These are phyloP conservation scores for Gymnothorax reevesii DNA, from an alignment of 2,797 vertebrate species.

Conservation along the genomic window DNA sequence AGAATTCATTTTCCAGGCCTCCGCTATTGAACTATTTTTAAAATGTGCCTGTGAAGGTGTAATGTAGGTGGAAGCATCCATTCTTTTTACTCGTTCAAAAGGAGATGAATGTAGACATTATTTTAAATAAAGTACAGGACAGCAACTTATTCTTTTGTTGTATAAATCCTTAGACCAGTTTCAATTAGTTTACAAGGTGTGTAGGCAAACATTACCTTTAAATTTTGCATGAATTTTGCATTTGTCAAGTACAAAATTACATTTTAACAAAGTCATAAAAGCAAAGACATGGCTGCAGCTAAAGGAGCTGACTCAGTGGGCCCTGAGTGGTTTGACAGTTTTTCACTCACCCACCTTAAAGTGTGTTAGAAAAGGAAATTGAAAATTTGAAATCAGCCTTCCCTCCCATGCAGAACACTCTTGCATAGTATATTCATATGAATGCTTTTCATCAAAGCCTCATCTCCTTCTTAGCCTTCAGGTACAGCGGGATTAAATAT, in stretches of 20 bases:
- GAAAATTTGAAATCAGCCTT: not conserved
- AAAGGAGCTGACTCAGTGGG: not conserved
- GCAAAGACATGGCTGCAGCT: not conserved
- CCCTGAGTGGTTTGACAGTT: slow-evolving; percentile 1
- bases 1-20: not conserved
- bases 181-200: not conserved
- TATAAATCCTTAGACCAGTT: not conserved
- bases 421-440: not conserved
- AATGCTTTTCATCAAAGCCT: not conserved
- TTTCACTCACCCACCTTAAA: not conserved
- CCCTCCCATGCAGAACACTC: not conserved
- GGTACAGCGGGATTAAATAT: not conserved
- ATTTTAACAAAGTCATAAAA: not conserved
- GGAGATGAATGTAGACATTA: not conserved
- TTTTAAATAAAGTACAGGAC: not conserved
- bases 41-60: not conserved
- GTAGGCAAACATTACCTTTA: not conserved
- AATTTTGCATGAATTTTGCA: not conserved
- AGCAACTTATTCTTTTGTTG: not conserved
- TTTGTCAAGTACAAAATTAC: not conserved
- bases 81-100: not conserved
- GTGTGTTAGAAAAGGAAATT: not conserved
- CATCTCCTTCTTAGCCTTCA: not conserved
- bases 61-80: not conserved
- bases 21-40: not conserved